Percentiles rank a stretch among this genome's conserved stretches.
These are phyloP conservation scores for Alitta virens DNA, from an alignment of 2,888 invertebrate species.

Conservation along the genomic window DNA sequence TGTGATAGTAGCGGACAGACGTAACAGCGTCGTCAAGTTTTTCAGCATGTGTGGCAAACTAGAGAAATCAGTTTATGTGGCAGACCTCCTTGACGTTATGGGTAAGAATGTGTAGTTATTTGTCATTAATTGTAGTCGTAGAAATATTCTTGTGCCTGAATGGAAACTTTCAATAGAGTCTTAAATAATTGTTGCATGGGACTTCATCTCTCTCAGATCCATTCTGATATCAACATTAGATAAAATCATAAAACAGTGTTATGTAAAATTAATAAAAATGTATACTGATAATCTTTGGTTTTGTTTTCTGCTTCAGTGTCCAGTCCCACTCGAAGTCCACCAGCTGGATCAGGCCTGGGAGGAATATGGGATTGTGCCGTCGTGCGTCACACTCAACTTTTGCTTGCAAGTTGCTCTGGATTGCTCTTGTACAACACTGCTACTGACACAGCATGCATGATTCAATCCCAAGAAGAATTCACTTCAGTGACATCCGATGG, in stretches of 20 bases:
- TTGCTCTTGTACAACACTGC: conserved; percentile 1
- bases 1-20: conserved; percentile 8
- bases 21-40: conserved; percentile 13
- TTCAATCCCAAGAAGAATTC: conserved; percentile 2
- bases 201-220: too few relatives aligned
- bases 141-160: too few relatives aligned
- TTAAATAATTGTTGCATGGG: too few relatives aligned
- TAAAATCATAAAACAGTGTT: too few relatives aligned
- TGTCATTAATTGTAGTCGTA: too few relatives aligned
- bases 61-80: neutral
- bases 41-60: neutral
- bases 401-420: conserved; percentile 4
- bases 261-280: too few relatives aligned
- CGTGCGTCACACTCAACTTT: conserved; percentile 1
- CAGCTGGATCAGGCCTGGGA: neutral
- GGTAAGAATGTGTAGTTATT: too few relatives aligned
- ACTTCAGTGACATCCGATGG: conserved; percentile 8
- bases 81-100: neutral
- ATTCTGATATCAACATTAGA: too few relatives aligned
- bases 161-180: too few relatives aligned
- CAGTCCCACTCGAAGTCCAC: too few relatives aligned
- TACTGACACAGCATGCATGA: neutral
- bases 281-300: too few relatives aligned
- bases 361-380: conserved; percentile 10
- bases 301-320: too few relatives aligned